These are phyloP conservation scores for Ambastaia sidthimunki DNA, from an alignment of 2,797 vertebrate species.

Conservation along the genomic window DNA sequence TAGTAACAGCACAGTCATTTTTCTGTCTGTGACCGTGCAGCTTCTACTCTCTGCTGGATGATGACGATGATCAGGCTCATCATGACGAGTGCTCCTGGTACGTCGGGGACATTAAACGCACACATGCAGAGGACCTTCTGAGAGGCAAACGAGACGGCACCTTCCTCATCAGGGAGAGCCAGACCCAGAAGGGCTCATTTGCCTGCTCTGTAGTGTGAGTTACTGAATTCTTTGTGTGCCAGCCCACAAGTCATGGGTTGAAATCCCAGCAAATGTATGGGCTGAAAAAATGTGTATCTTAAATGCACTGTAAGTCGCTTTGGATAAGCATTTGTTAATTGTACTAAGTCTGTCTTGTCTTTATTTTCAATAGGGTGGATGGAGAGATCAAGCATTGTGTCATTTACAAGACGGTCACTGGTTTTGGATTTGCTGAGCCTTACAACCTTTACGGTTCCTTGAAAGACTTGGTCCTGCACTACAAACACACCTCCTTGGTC, in stretches of 20 bases:
- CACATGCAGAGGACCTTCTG: slow-evolving; percentile 90
- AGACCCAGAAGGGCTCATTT: slow-evolving; percentile 94
- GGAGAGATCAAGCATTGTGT: slow-evolving; percentile 98
- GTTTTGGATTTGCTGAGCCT: slow-evolving; percentile 96
- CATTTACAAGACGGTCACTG: slow-evolving; percentile 97
- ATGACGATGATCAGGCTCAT: slow-evolving; percentile 95
- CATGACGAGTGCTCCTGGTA: slow-evolving; percentile 96
- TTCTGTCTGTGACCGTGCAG: not conserved
- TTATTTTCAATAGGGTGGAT: slow-evolving; percentile 86
- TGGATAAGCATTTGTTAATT: not conserved
- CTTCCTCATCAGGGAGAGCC: slow-evolving; percentile 96
- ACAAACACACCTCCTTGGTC: slow-evolving; percentile 98
- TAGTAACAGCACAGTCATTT: not conserved
- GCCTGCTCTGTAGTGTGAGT: slow-evolving; percentile 96
- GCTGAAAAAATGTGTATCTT: not conserved
- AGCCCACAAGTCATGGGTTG: slow-evolving; percentile 69
- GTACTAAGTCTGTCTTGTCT: not conserved
- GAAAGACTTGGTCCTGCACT: slow-evolving; percentile 99
- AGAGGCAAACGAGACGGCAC: slow-evolving; percentile 94
- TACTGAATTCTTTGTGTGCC: slow-evolving; percentile 61
- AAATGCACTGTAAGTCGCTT: not conserved
- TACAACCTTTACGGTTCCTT: slow-evolving; percentile 97
- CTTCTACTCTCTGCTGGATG: slow-evolving; percentile 91
- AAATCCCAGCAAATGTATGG: no score
- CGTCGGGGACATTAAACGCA: slow-evolving; percentile 93